Conservation (phyloP, 2,113 vertebrate species). For the Chaetops frenatus region DNA sequence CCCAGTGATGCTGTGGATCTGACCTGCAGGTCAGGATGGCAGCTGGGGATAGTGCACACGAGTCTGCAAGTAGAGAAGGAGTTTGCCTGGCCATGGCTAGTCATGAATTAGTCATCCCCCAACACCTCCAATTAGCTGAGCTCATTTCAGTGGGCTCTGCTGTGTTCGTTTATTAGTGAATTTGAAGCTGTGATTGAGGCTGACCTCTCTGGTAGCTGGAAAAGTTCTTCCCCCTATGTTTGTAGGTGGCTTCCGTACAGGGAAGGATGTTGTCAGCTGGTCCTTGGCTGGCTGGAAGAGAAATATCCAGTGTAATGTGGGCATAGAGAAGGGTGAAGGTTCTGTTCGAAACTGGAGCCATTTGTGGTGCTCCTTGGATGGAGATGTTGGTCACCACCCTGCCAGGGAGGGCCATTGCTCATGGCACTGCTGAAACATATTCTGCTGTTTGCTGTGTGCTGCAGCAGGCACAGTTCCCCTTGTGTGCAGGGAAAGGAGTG, state of each 20-base stretch:
- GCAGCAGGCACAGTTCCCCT: background rate
- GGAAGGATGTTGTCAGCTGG: rapidly evolving
- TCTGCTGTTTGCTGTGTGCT: background rate
- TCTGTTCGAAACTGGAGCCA: background rate
- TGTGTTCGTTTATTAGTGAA: background rate
- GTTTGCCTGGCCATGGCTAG: background rate
- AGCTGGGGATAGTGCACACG: background rate
- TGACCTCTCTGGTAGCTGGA: background rate
- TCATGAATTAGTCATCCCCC: background rate
- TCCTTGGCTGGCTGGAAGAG: background rate
- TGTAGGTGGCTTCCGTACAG: background rate
- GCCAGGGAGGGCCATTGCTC: background rate
- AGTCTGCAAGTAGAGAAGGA: background rate
- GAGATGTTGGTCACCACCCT: background rate
- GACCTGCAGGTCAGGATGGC: background rate
- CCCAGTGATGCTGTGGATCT: background rate
- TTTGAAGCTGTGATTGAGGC: background rate
- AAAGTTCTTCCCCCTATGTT: background rate
- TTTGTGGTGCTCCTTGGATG: background rate
- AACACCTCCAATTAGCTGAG: background rate
- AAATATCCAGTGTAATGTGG: background rate
- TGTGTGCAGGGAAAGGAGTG: background rate
- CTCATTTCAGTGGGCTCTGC: background rate
- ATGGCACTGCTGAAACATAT: rapidly evolving
- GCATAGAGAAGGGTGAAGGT: background rate